Base-by-base conservation (phyloP, 1,140 invertebrate genomes). In the Eufriesea mexicana region DNA sequence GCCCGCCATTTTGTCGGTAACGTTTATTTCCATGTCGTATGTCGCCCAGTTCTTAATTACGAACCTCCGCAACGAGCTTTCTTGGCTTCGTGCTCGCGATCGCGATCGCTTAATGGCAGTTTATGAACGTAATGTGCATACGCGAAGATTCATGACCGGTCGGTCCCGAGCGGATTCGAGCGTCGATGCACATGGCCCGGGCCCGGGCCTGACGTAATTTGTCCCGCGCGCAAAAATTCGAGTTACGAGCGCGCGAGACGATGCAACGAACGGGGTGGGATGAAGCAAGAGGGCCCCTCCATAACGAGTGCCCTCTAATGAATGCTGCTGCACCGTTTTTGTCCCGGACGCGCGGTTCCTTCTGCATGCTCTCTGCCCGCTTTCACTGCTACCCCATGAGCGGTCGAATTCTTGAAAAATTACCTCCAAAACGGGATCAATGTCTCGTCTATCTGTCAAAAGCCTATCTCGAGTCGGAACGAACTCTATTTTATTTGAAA, bases 211-310 rank as follows among this genome's bases (percentile, higher is more conserved):
- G 84, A 78, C 70, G 79, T 84, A 87, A 87, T 87, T 87, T 84
- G 75, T 85, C 81, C 84, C 80, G 86, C 57, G 86, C 62, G 80
- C 86, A 87, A 87, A 87, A 87, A 85, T 86, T 83, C 84, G 62
- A 75, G 79, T 87, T 86, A 87, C 72, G 74, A 87, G 68, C 61
- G 85, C 70, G 59, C 72, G 66, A 74, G 81, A 64, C 64, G 75
- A 28, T 67, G 23, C 23, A 16, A 70, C 16, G 45, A 42, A 49
- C 16, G 45, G n/a, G 23, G n/a, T 25, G 16, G 12, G 84, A 18
- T 45, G 14, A 47, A 49, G 62, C 8, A 71, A 79, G 62, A 75
- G 83, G 77, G 67, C 57, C 71, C 61, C 66, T 84, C n/a, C 28
- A 61, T 87, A 87, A 87, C 85, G 85, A 87, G 86, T 67, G 61